Evolutionary conservation across 2,113 vertebrate genomes (phyloP).

Genomic region (Chascanopsetta lugubris): DNA sequence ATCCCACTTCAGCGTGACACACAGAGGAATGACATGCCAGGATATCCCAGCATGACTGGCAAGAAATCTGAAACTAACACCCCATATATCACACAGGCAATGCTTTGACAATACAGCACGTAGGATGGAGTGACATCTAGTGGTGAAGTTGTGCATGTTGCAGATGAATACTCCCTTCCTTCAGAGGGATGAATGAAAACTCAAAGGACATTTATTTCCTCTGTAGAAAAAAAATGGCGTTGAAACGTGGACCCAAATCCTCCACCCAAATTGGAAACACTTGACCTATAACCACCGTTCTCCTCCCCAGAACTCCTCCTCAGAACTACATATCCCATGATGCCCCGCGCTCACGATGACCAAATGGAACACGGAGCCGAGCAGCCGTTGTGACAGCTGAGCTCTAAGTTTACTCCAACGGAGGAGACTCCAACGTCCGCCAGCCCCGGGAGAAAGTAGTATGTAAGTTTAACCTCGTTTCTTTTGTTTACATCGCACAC

Average conservation of each 20-base stretch:
- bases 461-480: constrained; percentile 41
- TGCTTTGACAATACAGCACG: too few relatives aligned
- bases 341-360: constrained; percentile 51
- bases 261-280: too few relatives aligned
- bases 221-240: too few relatives aligned
- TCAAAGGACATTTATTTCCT: too few relatives aligned
- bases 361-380: constrained; percentile 44
- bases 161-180: too few relatives aligned
- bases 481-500: not conserved
- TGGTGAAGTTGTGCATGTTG: too few relatives aligned
- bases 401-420: constrained; percentile 50
- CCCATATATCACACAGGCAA: too few relatives aligned
- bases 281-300: not conserved
- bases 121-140: too few relatives aligned
- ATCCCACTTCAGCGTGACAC: not conserved
- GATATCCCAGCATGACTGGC: not conserved
- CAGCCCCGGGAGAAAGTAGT: constrained; percentile 6
- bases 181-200: too few relatives aligned
- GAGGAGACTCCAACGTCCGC: constrained; percentile 41
- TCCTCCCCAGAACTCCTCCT: not conserved
- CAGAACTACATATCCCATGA: constrained; percentile 67
- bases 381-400: constrained; percentile 63
- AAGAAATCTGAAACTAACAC: not conserved
- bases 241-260: too few relatives aligned
- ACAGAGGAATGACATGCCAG: not conserved